A percentile compares a stretch with the other conserved stretches of the same genome.
These are phyloP conservation scores for Litoditis marina DNA, from an alignment of 2,888 invertebrate genomes.

Conservation along the genomic window DNA sequence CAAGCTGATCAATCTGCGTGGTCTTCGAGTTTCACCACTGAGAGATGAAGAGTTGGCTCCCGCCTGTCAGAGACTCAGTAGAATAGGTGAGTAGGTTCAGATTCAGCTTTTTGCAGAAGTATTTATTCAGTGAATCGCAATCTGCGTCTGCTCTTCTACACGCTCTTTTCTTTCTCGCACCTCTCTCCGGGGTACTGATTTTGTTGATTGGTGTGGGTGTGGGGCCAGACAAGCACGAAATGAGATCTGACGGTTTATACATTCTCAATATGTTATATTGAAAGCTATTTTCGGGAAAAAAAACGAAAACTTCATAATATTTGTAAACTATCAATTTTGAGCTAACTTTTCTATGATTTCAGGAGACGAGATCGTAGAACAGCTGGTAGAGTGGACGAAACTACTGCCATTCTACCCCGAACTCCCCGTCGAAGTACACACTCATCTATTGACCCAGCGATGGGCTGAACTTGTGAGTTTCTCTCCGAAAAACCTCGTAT, in stretches of 20 bases:
- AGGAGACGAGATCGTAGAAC: slow-evolving; percentile 95
- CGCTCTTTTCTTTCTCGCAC: too few species aligned
- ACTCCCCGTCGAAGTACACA: slow-evolving; percentile 88
- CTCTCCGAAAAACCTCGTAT: too few species aligned
- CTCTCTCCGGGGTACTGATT: too few species aligned
- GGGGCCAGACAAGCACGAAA: too few species aligned
- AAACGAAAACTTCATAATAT: neutral
- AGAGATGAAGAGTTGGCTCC: slow-evolving; percentile 82
- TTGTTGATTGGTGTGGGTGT: too few species aligned
- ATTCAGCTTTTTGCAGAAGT: too few species aligned
- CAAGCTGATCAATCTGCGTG: slow-evolving; percentile 81
- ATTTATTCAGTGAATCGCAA: too few species aligned
- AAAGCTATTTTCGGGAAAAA: too few species aligned
- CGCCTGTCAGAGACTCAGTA: slow-evolving; percentile 52
- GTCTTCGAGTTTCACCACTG: slow-evolving; percentile 72
- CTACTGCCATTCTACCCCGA: slow-evolving; percentile 93
- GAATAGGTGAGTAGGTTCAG: slow-evolving; percentile 39
- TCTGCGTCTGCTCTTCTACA: too few species aligned
- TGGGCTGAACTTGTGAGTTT: slow-evolving; percentile 69
- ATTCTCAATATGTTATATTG: too few species aligned
- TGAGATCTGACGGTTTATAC: too few species aligned
- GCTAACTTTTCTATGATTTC: slow-evolving; percentile 5
- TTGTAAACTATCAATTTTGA: neutral
- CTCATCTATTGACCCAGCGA: slow-evolving; percentile 89
- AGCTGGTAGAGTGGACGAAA: slow-evolving; percentile 97